Conservation (phyloP, 2,888 invertebrate species). For the Thyatira batis region DNA sequence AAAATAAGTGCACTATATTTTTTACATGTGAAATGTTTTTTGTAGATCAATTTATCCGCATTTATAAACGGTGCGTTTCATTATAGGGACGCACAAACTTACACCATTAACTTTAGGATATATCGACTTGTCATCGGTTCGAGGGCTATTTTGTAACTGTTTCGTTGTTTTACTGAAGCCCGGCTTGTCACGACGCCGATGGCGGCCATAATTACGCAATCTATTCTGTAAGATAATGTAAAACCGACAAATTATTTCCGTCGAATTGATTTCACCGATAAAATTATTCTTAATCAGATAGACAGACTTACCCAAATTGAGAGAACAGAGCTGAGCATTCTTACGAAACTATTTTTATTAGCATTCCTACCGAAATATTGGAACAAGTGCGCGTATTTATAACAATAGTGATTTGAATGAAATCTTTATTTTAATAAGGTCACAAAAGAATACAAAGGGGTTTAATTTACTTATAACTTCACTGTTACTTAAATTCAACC, state of each 20-base stretch:
- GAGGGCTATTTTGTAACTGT: slow-evolving; percentile 40
- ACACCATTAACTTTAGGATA: background rate
- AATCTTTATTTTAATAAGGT: too few species aligned
- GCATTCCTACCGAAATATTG: background rate
- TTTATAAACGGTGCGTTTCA: background rate
- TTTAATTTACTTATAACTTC: too few species aligned
- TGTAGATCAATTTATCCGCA: background rate
- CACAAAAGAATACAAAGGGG: too few species aligned
- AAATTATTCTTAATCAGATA: slow-evolving; percentile 22
- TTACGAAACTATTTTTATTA: background rate
- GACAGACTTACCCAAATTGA: background rate
- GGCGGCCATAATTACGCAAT: slow-evolving; percentile 43
- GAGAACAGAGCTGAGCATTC: background rate
- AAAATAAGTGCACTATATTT: background rate
- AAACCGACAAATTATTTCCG: slow-evolving; percentile 36
- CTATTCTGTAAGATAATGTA: slow-evolving; percentile 29
- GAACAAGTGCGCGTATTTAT: too few species aligned
- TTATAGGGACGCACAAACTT: background rate
- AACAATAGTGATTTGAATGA: too few species aligned
- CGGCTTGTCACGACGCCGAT: slow-evolving; percentile 27
- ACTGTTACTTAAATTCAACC: too few species aligned
- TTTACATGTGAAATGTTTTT: background rate
- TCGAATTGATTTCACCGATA: slow-evolving; percentile 47
- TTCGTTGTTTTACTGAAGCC: slow-evolving; percentile 20
- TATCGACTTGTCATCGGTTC: slow-evolving; percentile 21